These are phyloP conservation scores for Drosophila tropicalis DNA, from an alignment of 1,140 invertebrate genomes.

Conservation along the genomic window DNA sequence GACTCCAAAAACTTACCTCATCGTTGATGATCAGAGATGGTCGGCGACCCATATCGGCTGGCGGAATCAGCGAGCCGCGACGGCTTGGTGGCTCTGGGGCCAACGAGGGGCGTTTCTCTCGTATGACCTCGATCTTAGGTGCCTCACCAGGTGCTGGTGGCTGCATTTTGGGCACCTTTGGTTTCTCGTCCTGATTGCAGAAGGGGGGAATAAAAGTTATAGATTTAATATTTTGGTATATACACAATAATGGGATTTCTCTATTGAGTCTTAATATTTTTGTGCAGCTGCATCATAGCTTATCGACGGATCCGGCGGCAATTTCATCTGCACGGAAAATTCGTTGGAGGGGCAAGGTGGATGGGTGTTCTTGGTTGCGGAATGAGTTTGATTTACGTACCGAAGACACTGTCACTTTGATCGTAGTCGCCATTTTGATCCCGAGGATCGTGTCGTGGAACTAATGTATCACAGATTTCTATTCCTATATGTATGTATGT, in stretches of 20 bases:
- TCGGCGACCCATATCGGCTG: constrained; percentile 92
- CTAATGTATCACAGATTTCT: constrained; percentile 14
- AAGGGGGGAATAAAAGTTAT: background rate
- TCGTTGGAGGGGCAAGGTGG: background rate
- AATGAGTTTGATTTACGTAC: constrained; percentile 31
- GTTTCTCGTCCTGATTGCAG: constrained; percentile 77
- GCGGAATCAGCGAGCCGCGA: constrained; percentile 93
- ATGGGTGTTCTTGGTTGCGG: background rate
- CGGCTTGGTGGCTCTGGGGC: constrained; percentile 89
- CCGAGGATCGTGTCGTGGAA: background rate
- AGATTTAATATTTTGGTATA: constrained; percentile 2
- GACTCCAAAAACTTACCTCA: constrained; percentile 87
- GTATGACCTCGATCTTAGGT: constrained; percentile 93
- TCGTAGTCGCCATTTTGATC: constrained; percentile 42
- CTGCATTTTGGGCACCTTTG: constrained; percentile 89
- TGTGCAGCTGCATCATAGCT: background rate
- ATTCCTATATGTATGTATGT: background rate
- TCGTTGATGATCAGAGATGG: constrained; percentile 96
- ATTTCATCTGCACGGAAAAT: background rate
- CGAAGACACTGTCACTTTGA: constrained; percentile 44
- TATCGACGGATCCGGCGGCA: background rate
- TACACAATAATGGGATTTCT: background rate
- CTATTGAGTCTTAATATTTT: background rate
- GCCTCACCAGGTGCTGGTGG: constrained; percentile 86
- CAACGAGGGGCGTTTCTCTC: constrained; percentile 90